Evolutionary conservation across 2,113 vertebrate species (phyloP), one percentile per base, ranked within the genome.

Genomic region (Rutilus rutilus): DNA sequence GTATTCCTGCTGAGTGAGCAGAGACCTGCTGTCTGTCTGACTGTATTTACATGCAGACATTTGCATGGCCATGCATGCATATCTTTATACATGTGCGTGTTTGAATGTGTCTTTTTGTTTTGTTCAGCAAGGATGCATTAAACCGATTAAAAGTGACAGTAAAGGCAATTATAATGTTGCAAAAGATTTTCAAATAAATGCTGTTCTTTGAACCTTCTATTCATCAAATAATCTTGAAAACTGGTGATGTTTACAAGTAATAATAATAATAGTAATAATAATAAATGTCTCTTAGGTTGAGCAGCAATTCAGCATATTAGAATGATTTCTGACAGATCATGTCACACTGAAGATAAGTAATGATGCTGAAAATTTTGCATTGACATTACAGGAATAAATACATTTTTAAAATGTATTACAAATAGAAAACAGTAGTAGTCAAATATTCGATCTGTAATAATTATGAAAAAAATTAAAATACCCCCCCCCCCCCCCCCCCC

Each of bases 101-200:
- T n/a, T 81, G 64, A 42, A 60, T 76, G 39, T 25, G 25, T 54
- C 54, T 85, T 71, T 78, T 62, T 69, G 45, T 85, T 79, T 60
- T 59, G 86, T 76, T 36, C 17, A 21, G 65, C 17, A 4, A 33
- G 27, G 15, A 67, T 17, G 2, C 30, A 12, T 69, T 36, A 12
- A 75, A 45, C 36, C 19, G 15, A 67, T 67, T 1, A 36, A 69
- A 69, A 36, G 2, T 21, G 65, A 30, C 64, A 65, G 14, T 52
- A 52, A 52, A 17, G 15, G 5, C 14, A 17, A 17, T 15, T 52
- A 17, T 52, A 50, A 50, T 50, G 47, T 50, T 50, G 47, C 47
- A 50, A 15, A 57, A 57, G 17, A 7, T 57, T 57, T 57, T 23
- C 19, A 23, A 57, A 9, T 36, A 67, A 36, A 19, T 33, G 6